A percentile compares a stretch with the other conserved stretches of the same genome.
phyloP scores from a whole-genome alignment of 2,113 vertebrate species.

The Panthera tigris region DNA sequence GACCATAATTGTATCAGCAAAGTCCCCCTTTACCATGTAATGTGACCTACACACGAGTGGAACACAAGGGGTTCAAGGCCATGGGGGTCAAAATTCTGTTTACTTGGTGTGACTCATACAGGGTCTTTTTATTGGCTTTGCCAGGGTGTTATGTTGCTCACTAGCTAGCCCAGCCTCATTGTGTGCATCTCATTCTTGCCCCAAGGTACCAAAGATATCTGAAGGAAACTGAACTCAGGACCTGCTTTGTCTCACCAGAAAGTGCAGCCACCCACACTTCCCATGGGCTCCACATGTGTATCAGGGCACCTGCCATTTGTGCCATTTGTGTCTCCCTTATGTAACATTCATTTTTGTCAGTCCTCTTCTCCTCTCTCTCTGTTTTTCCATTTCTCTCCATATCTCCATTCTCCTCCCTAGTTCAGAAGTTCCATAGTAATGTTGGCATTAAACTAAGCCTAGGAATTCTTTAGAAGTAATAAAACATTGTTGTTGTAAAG shows the following conservation, averaged over 20 bases:
- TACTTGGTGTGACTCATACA: neutral
- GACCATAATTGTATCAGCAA: neutral
- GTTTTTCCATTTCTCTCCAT: neutral
- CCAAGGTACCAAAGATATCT: neutral
- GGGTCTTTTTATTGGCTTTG: neutral
- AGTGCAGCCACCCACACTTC: neutral
- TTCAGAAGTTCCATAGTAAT: neutral
- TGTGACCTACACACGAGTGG: neutral
- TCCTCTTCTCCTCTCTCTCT: neutral
- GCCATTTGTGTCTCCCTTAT: neutral
- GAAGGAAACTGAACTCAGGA: neutral
- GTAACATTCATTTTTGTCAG: neutral
- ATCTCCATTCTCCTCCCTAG: neutral
- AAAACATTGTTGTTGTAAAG: neutral
- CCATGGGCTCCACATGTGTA: neutral
- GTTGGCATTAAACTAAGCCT: neutral
- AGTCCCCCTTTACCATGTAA: neutral
- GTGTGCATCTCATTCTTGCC: neutral
- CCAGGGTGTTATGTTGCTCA: neutral
- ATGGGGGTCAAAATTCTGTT: neutral
- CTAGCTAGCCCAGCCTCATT: neutral
- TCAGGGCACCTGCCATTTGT: neutral
- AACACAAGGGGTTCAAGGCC: neutral
- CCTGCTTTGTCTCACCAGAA: neutral
- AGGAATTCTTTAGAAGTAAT: neutral